Conservation (phyloP, 2,888 invertebrate species). For the Adela reaumurella region DNA sequence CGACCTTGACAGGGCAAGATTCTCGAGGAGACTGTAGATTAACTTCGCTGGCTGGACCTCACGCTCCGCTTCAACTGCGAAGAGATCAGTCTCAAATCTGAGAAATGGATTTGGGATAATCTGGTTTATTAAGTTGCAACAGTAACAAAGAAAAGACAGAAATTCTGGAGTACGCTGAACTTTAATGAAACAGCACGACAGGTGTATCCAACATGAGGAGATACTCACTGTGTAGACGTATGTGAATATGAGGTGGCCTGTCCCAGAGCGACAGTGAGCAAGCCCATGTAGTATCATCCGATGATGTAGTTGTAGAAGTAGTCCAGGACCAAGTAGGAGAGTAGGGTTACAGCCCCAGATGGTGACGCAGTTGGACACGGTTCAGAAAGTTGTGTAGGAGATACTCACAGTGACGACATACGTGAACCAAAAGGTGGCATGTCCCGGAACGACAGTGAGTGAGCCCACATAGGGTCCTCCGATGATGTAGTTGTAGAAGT, state of each 20-base stretch:
- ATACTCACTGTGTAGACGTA: constrained; percentile 74
- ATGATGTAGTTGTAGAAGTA: constrained; percentile 93
- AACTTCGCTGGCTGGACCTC: too few species aligned
- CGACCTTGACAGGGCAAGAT: too few species aligned
- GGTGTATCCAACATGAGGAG: too few species aligned
- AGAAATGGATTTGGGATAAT: too few species aligned
- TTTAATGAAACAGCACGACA: too few species aligned
- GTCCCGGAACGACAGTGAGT: constrained; percentile 80
- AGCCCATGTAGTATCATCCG: constrained; percentile 82
- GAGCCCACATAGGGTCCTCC: constrained; percentile 85
- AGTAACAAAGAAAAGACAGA: too few species aligned
- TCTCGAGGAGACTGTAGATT: too few species aligned
- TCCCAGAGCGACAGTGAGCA: constrained; percentile 80
- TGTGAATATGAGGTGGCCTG: constrained; percentile 87
- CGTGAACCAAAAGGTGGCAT: constrained; percentile 86
- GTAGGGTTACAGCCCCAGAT: constrained; percentile 96
- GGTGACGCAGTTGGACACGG: constrained; percentile 92
- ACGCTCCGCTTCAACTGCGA: too few species aligned
- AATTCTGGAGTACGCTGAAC: too few species aligned
- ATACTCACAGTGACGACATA: constrained; percentile 74
- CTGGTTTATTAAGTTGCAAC: too few species aligned
- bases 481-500: constrained; percentile 91
- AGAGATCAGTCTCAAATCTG: too few species aligned
- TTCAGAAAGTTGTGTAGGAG: constrained; percentile 99
- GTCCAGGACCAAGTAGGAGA: constrained; percentile 92